Base-by-base conservation (phyloP, 1,140 invertebrate genomes). In the Parasteatoda tepidariorum region DNA sequence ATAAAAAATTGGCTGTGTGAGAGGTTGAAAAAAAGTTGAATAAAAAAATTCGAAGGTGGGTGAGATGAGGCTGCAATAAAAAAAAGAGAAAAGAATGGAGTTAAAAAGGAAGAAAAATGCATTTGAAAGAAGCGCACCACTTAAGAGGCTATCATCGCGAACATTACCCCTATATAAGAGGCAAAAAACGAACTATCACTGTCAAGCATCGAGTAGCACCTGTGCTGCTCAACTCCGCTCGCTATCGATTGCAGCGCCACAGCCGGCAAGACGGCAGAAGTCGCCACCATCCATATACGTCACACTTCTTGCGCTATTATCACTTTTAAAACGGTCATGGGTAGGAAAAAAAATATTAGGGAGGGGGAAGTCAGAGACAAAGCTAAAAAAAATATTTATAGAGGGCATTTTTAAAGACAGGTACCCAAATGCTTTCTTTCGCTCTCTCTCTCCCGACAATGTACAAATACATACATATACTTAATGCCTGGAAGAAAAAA, bases 291-390 rank as follows among this genome's bases (percentile, higher is more conserved):
- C 70, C 61, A 83, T 83, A 64, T 67, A 73, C 81, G 81, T 83
- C 68, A 66, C 70, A 83, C 68, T 66, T 61, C 78, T 28, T 34
- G 64, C 68, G 81, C 70, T 83, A 83, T 83, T 83, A 83, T 83
- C 81, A 67, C 81, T 83, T 83, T 83, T 83, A 83, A 83, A 83
- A 83, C 81, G 81, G 81, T 83, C 81, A 73, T 38, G 59, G 68
- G 41, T 67, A 62, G 30, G 57, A 18, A 62, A 34, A 62, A 82
- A 82, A 71, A 82, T 68, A 38, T 30, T 11, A 67, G 24, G 15
- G 18, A 41, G 18, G 22, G 48, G 24, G 33, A 33, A 30, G 57
- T 41, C 4, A 70, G 34, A 64, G 68, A 83, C 59, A 83, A 74
- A 33, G 68, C 5, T 64, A 74, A 83, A 83, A 59, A 74, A 83